Evolutionary conservation across 1,140 invertebrate species (phyloP).

Genomic region (Drosophila malerkotliana): DNA sequence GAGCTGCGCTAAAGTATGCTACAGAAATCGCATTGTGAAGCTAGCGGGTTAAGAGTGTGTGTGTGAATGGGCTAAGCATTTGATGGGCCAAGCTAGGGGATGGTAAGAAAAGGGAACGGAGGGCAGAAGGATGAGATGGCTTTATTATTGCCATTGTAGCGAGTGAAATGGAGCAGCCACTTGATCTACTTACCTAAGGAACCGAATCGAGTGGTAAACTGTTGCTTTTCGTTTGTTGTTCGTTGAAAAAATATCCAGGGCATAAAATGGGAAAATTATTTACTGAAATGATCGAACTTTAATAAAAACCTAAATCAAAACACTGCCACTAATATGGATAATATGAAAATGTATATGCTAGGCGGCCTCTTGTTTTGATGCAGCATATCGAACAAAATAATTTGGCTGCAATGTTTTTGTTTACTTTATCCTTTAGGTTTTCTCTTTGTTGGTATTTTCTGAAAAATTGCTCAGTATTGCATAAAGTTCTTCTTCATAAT

Average conservation of each 20-base stretch:
- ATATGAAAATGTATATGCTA: conserved; percentile 42
- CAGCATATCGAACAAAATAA: conserved; percentile 66
- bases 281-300: conserved; percentile 19
- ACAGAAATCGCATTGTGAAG: conserved; percentile 61
- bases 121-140: conserved; percentile 29
- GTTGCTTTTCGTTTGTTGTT: conserved; percentile 4
- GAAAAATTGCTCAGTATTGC: neutral
- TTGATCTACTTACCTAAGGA: conserved; percentile 48
- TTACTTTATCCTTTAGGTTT: conserved; percentile 57
- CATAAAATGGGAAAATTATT: conserved; percentile 7
- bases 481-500: neutral
- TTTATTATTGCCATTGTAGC: conserved; percentile 44
- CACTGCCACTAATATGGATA: conserved; percentile 17
- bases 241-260: neutral
- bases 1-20: conserved; percentile 73
- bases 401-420: conserved; percentile 59
- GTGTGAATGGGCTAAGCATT: conserved; percentile 57
- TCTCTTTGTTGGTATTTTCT: neutral
- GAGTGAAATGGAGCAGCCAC: conserved; percentile 52
- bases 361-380: conserved; percentile 57
- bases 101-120: conserved; percentile 3
- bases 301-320: conserved; percentile 40
- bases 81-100: conserved; percentile 17
- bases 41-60: conserved; percentile 1
- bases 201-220: conserved; percentile 20